Base-by-base conservation (phyloP, 2,888 invertebrate species). In the Craniophora ligustri region DNA sequence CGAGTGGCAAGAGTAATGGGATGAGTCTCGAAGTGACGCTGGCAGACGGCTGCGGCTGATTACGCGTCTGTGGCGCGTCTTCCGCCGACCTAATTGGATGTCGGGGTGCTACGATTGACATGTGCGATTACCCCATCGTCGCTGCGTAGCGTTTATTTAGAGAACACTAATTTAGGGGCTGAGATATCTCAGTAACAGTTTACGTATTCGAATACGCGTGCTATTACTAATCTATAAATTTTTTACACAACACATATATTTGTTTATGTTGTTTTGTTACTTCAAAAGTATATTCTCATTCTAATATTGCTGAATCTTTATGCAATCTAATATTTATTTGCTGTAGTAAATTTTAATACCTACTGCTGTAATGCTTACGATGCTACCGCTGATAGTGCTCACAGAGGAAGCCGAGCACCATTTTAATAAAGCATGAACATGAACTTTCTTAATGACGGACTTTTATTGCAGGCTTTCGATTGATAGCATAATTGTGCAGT, bases 401-500 rank as follows among this genome's bases (percentile, higher is more conserved):
- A 30, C n/a, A 48, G 44, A 49, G 51, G 55, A 55, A 61, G 57
- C 40, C 41, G 49, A 55, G 30, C 6, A 28, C 34, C 45, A 59
- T 67, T 65, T 59, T 36, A 57, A 71, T 65, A 65, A 71, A 67
- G 55, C 64, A 48, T 59, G 40, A 49, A 30, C 50, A 57, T 64
- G 56, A 49, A 39, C 59, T 61, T 65, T 60, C 54, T 50, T 76
- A 73, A 75, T 66, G 57, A 44, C 59, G 48, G 63, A 55, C 48
- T 61, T 67, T 66, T 77, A 75, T 72, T 54, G 44, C 63, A 30
- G 23, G 49, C 57, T 68, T 65, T 56, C 70, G 53, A 75, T 77
- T 74, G 70, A 78, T 78, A 62, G 67, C 58, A 45, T 76, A 78
- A 75, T 77, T 65, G 66, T 58, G 42, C 56, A 31, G 67, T 64